Conservation (phyloP, 2,888 invertebrate genomes). For the Dinocampus coccinellae region DNA sequence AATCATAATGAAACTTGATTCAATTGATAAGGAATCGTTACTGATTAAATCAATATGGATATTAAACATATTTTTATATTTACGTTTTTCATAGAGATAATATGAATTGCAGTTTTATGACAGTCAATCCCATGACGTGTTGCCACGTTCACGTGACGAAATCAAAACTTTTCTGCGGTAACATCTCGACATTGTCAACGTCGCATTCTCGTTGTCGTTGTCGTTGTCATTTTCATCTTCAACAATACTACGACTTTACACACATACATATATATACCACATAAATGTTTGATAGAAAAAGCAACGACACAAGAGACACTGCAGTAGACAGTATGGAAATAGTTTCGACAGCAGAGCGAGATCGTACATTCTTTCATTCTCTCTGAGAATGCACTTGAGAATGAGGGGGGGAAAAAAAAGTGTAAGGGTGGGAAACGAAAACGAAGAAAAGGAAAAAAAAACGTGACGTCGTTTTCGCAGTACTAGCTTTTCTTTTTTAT, state of each 20-base stretch:
- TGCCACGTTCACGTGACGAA: slow-evolving; percentile 43
- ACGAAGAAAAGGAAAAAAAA: no score
- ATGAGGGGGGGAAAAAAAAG: background rate
- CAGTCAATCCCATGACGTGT: slow-evolving; percentile 49
- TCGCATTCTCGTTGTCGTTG: slow-evolving; percentile 37
- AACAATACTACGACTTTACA: background rate
- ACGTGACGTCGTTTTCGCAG: background rate
- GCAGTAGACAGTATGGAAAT: slow-evolving; percentile 15
- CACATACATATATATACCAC: background rate
- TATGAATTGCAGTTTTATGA: slow-evolving; percentile 57
- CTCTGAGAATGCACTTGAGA: slow-evolving; percentile 1
- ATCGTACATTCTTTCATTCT: slow-evolving; percentile 2
- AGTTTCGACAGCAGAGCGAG: slow-evolving; percentile 3
- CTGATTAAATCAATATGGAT: no score
- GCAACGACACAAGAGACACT: slow-evolving; percentile 1
- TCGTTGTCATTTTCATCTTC: slow-evolving; percentile 37
- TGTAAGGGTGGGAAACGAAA: no score
- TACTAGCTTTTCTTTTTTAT: background rate
- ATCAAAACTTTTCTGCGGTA: slow-evolving; percentile 49
- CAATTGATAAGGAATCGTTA: no score
- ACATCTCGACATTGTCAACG: slow-evolving; percentile 35
- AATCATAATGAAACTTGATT: no score
- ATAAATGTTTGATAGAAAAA: background rate
- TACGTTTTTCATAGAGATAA: slow-evolving; percentile 44
- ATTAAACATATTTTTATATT: no score